A percentile compares a stretch with the other conserved stretches of the same genome.
Evolutionary conservation across 2,113 vertebrate species (phyloP).

Genomic region (Meleagris gallopavo): DNA sequence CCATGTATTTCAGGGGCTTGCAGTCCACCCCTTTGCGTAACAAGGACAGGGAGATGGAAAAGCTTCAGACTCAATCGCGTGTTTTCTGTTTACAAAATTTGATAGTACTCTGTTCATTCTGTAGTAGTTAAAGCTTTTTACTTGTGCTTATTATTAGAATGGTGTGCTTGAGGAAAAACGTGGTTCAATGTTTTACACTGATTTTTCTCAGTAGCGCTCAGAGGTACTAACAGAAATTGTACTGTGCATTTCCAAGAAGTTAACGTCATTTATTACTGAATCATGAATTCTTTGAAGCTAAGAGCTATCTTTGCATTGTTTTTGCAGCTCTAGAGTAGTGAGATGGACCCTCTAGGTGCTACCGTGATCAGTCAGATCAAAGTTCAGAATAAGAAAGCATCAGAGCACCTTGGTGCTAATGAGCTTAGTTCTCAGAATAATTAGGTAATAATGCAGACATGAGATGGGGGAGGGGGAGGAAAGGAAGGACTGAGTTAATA

Average conservation of each 20-base stretch:
- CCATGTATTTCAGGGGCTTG: not conserved
- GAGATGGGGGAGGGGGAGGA: not conserved
- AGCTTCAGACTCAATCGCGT: not conserved
- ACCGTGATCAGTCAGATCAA: not conserved
- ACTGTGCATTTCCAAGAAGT: not conserved
- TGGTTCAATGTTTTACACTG: not conserved
- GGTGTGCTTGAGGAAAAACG: not conserved
- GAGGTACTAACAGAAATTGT: not conserved
- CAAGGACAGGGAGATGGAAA: not conserved
- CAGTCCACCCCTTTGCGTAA: not conserved
- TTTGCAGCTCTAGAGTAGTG: not conserved
- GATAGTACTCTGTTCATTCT: not conserved
- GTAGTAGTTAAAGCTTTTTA: not conserved
- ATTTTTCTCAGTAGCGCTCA: not conserved
- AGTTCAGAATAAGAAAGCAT: not conserved
- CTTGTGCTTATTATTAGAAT: not conserved
- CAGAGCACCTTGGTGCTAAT: not conserved
- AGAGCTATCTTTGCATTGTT: not conserved
- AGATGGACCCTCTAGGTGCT: not conserved
- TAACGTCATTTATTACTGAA: not conserved
- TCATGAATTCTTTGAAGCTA: constrained; percentile 15
- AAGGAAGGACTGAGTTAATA: not conserved
- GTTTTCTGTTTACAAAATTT: not conserved
- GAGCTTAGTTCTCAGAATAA: not conserved
- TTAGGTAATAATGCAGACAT: not conserved